Percentiles rank a stretch among this genome's conserved stretches.
These are phyloP conservation scores for Panulirus ornatus DNA, from an alignment of 1,140 invertebrate species.

Conservation along the genomic window DNA sequence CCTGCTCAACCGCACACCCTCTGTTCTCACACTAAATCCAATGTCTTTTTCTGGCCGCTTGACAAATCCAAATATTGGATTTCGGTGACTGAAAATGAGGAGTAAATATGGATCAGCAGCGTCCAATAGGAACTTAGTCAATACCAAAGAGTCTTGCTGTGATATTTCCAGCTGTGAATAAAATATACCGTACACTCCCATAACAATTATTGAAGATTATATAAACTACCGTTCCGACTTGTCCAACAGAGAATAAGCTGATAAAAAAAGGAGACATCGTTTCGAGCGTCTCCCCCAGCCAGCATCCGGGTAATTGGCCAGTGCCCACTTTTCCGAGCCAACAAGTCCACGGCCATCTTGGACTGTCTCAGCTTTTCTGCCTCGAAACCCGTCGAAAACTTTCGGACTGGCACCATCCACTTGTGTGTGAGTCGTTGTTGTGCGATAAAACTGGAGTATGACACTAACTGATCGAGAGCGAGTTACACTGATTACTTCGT, in stretches of 20 bases:
- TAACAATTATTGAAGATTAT: too few relatives aligned
- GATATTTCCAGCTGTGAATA: too few relatives aligned
- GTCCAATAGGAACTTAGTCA: not conserved
- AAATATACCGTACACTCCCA: too few relatives aligned
- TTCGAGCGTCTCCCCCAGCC: not conserved
- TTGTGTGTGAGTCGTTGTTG: not conserved
- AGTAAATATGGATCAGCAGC: slow-evolving; percentile 16
- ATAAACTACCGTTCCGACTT: too few relatives aligned
- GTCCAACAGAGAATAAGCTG: too few relatives aligned
- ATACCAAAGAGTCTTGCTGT: not conserved
- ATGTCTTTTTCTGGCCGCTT: slow-evolving; percentile 9
- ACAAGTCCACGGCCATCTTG: slow-evolving; percentile 18
- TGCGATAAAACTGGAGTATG: not conserved
- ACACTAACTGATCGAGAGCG: not conserved
- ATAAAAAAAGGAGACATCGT: not conserved
- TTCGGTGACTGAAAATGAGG: slow-evolving; percentile 18
- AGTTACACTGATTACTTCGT: not conserved
- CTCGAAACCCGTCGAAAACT: not conserved
- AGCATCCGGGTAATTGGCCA: slow-evolving; percentile 27
- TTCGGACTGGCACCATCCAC: not conserved
- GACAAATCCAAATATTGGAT: slow-evolving; percentile 37
- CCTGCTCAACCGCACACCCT: not conserved
- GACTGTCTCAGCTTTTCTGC: slow-evolving; percentile 5
- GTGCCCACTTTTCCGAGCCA: slow-evolving; percentile 30
- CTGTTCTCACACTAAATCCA: slow-evolving; percentile 7